phyloP scores from a whole-genome alignment of 2,797 vertebrate species.

The Anolis apletophallus region DNA sequence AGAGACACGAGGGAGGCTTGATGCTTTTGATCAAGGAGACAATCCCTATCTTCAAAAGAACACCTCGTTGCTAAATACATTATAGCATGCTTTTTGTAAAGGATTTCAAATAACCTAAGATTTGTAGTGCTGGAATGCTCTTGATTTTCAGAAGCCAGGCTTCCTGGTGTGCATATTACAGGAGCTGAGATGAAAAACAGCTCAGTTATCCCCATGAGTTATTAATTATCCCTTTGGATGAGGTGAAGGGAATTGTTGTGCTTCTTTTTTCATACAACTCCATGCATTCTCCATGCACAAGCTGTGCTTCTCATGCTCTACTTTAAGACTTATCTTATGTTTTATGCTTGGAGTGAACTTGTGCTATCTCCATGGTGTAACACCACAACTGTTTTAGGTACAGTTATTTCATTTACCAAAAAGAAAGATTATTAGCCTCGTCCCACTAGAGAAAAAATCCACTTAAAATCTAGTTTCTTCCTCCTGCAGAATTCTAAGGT shows the following conservation, averaged over 20 bases:
- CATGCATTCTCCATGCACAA: background rate
- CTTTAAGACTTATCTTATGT: background rate
- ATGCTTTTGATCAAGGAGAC: conserved; percentile 80
- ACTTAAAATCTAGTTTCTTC: no score
- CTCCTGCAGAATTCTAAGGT: no score
- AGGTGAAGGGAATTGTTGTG: background rate
- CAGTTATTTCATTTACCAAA: background rate
- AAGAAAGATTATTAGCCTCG: no score
- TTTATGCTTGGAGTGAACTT: background rate
- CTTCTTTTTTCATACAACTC: background rate
- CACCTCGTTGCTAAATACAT: conserved; percentile 75
- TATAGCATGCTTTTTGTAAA: conserved; percentile 60
- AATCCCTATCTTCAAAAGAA: conserved; percentile 77
- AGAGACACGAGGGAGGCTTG: conserved; percentile 74
- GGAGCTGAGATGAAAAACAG: conserved; percentile 26
- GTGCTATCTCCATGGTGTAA: background rate
- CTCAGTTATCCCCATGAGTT: background rate
- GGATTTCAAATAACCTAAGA: conserved; percentile 64
- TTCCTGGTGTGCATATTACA: conserved; percentile 52
- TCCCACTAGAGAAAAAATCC: no score
- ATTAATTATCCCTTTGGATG: background rate
- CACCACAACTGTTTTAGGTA: background rate
- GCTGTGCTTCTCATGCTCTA: background rate
- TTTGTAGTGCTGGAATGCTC: conserved; percentile 42
- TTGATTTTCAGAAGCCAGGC: conserved; percentile 36